Evolutionary conservation across 2,113 vertebrate genomes (phyloP).

Genomic region (Python bivittatus): DNA sequence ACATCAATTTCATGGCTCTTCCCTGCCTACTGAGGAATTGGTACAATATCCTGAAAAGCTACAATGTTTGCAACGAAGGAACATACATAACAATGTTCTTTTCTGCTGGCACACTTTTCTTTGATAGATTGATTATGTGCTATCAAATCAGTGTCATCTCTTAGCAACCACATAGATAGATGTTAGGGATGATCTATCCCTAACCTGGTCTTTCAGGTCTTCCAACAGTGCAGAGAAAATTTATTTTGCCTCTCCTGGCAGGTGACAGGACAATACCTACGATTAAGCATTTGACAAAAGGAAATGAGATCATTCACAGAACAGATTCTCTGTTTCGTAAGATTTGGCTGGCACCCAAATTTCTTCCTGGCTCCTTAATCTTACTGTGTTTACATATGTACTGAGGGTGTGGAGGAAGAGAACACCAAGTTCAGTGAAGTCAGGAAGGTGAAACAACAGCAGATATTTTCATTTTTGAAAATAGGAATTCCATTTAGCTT

Average conservation of each 20-base stretch:
- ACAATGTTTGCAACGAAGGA: background rate
- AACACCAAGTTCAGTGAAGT: background rate
- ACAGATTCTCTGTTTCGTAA: constrained; percentile 1
- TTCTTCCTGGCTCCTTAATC: background rate
- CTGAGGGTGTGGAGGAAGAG: background rate
- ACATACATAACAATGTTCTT: background rate
- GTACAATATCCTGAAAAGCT: background rate
- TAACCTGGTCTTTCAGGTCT: background rate
- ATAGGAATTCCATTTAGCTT: background rate
- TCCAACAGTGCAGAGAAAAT: background rate
- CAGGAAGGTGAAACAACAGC: too few relatives aligned
- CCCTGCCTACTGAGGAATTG: background rate
- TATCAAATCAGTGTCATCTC: background rate
- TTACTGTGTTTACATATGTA: background rate
- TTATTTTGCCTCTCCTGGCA: background rate
- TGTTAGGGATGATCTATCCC: background rate
- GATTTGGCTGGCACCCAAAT: background rate
- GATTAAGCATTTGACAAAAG: background rate
- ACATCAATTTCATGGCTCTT: background rate
- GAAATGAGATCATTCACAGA: background rate
- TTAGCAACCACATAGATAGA: background rate
- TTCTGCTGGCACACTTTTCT: background rate
- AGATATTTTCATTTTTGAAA: background rate
- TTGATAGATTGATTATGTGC: background rate
- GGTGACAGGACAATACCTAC: background rate